Evolutionary conservation across 2,888 invertebrate genomes (phyloP), one percentile per base, ranked within the genome.

Genomic region (Stenurella melanura): DNA sequence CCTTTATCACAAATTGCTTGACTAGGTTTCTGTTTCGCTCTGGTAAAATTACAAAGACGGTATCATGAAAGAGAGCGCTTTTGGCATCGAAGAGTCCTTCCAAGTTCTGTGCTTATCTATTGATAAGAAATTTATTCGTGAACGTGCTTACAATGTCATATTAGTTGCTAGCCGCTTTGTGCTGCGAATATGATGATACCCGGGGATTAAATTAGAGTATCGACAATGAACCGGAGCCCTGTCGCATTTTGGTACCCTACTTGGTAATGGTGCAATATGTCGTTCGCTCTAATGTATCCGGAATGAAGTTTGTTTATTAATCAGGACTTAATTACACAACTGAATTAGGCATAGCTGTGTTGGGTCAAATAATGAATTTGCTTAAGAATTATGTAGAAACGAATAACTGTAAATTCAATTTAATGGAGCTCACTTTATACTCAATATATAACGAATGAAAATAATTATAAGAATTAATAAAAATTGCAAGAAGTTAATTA

Each of bases 111-210:
- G 54, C 67, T 67, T 67, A 67, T 67, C 67, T 67, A 67, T 67
- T 67, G 67, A 67, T 67, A 67, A 67, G 67, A 67, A 67, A 67
- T 67, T 67, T 67, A 67, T 67, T 67, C 67, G 54, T 26, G 54
- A 67, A 67, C 67, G 67, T 67, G 67, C 67, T 67, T 54, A 67
- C 67, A 67, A 67, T 67, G 54, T 54, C 67, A 54, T 67, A 67
- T 67, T 54, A 67, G 67, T 54, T 26, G 17, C 54, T 54, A 26
- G 67, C 67, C 67, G 67, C 67, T 67, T 67, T 67, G 67, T 67
- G 67, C 67, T 21, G 21, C 54, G 67, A 54, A 67, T 54, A 67
- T 26, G 67, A 54, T 54, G 67, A 67, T 67, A 26, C 54, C 67
- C 67, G 54, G 54, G 34, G 54, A 54, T 67, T 67, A 67, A 67